These are phyloP conservation scores for Lycodopsis pacificus DNA, from an alignment of 2,797 vertebrate species.

Conservation along the genomic window DNA sequence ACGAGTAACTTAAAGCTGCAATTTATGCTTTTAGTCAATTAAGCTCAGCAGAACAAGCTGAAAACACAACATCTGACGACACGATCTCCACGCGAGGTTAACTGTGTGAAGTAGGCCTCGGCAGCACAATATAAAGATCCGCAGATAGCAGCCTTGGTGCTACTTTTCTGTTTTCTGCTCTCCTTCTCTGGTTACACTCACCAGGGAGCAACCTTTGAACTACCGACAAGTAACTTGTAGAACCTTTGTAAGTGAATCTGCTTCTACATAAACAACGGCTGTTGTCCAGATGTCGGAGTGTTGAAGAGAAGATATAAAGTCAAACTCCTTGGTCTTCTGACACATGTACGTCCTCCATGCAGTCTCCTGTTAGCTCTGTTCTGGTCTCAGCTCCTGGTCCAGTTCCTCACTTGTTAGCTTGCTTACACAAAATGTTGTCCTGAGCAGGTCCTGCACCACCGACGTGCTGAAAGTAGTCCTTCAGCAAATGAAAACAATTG, in stretches of 20 bases:
- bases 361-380: neutral
- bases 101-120: neutral
- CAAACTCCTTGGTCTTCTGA: neutral
- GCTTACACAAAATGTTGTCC: too few species aligned
- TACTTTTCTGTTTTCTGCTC: too few species aligned
- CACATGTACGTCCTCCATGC: neutral
- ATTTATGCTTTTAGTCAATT: neutral
- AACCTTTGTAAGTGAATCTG: neutral
- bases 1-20: neutral
- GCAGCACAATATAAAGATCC: too few species aligned
- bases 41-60: neutral
- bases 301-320: neutral
- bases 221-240: neutral
- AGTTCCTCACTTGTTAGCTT: neutral
- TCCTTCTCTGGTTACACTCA: too few species aligned
- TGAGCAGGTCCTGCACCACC: neutral
- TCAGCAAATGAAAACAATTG: slow-evolving; percentile 18
- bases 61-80: neutral
- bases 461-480: slow-evolving; percentile 1
- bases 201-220: too few species aligned
- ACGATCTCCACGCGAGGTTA: too few species aligned
- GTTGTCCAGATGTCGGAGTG: neutral
- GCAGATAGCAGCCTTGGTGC: too few species aligned
- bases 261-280: neutral
- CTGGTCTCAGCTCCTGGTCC: neutral